Evolutionary conservation across 92 coral and sea anemone genomes (phyloP).

Genomic region (Palythoa heliodiscus): DNA sequence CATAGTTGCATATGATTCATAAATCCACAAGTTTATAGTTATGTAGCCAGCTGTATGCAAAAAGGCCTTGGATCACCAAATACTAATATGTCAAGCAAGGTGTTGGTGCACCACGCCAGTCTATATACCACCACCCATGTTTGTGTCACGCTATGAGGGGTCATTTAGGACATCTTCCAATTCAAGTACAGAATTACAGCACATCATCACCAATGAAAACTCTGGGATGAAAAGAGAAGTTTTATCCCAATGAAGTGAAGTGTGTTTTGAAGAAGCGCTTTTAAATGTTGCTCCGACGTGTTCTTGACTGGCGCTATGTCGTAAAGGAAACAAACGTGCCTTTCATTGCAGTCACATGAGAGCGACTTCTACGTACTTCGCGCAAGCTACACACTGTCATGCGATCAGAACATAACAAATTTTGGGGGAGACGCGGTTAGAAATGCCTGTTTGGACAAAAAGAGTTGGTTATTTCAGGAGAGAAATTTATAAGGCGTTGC

Average conservation of each 20-base stretch:
- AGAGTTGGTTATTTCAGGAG: no score
- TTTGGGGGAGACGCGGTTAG: no score
- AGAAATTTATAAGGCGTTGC: no score
- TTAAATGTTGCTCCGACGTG: no score
- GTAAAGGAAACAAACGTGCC: no score
- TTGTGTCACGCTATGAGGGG: not conserved
- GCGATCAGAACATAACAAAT: no score
- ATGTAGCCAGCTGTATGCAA: not conserved
- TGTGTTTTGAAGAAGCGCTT: no score
- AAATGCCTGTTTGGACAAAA: no score
- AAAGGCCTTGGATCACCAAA: not conserved
- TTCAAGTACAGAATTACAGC: not conserved
- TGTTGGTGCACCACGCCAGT: not conserved
- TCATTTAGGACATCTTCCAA: not conserved
- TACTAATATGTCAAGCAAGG: not conserved
- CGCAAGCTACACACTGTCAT: no score
- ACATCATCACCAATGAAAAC: not conserved
- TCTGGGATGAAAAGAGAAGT: not conserved
- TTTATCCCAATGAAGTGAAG: not conserved
- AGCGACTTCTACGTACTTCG: no score
- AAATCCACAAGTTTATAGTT: not conserved
- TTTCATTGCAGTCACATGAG: no score
- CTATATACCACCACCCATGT: not conserved
- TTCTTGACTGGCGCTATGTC: no score
- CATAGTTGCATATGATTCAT: not conserved